Conservation (phyloP, 2,888 invertebrate genomes). For the Emmelina monodactyla region DNA sequence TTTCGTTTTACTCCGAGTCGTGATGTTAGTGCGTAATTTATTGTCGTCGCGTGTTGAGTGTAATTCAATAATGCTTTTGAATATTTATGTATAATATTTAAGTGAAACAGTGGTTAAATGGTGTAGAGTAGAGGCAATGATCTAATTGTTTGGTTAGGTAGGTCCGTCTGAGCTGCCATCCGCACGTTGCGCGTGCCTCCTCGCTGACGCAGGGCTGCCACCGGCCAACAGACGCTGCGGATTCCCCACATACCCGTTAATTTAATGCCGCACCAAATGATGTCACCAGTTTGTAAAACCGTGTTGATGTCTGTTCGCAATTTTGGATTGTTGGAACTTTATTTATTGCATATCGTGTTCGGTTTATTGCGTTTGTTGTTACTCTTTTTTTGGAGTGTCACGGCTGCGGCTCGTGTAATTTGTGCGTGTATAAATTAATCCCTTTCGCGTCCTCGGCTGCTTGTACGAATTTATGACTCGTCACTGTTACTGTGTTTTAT, state of each 20-base stretch:
- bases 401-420: background rate
- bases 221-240: too few relatives aligned
- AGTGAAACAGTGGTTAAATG: background rate
- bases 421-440: background rate
- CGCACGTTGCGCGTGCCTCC: conserved; percentile 28
- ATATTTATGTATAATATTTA: too few relatives aligned
- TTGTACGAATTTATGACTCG: background rate
- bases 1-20: too few relatives aligned
- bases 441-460: background rate
- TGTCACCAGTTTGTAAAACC: conserved; percentile 22
- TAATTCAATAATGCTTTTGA: too few relatives aligned
- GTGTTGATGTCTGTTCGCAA: conserved; percentile 4
- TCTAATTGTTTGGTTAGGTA: conserved; percentile 43
- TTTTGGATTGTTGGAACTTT: background rate
- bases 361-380: background rate
- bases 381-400: background rate
- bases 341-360: conserved; percentile 1
- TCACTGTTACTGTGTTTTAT: background rate
- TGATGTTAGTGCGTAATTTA: too few relatives aligned
- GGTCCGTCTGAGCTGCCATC: conserved; percentile 19
- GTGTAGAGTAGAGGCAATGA: conserved; percentile 21
- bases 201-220: conserved; percentile 38
- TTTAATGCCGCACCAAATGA: conserved; percentile 29
- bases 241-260: conserved; percentile 24
- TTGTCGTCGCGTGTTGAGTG: too few relatives aligned